Evolutionary conservation across 2,113 vertebrate species (phyloP).

Genomic region (Trichomycterus rosablanca): DNA sequence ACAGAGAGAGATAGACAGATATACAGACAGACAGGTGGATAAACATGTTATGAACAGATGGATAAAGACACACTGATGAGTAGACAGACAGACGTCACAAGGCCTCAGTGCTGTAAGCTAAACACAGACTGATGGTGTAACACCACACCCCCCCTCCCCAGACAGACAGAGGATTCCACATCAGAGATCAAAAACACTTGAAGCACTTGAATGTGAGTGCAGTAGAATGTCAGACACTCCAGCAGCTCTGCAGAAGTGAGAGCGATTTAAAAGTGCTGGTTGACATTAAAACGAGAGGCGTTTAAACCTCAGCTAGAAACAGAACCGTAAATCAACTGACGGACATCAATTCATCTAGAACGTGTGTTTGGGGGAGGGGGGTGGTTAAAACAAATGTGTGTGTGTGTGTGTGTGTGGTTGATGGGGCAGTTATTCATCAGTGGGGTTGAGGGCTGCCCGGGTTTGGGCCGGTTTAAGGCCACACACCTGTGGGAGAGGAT

Average conservation of each 20-base stretch:
- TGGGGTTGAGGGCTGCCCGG: conserved; percentile 45
- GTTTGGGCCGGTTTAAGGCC: conserved; percentile 56
- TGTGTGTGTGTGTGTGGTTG: too few relatives aligned
- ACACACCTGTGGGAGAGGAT: conserved; percentile 57
- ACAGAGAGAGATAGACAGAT: too few relatives aligned
- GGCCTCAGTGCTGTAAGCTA: too few relatives aligned
- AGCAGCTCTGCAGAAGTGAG: background rate
- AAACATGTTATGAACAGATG: background rate
- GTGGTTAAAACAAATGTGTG: background rate
- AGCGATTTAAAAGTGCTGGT: conserved; percentile 14
- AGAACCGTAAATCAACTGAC: too few relatives aligned
- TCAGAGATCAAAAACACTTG: conserved; percentile 15
- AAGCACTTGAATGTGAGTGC: conserved; percentile 5
- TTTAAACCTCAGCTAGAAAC: too few relatives aligned
- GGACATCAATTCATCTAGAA: too few relatives aligned
- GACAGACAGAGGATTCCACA: background rate
- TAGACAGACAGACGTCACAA: background rate
- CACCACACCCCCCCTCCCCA: too few relatives aligned
- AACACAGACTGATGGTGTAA: too few relatives aligned
- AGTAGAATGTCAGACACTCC: conserved; percentile 17
- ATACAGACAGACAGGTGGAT: too few relatives aligned
- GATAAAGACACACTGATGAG: background rate
- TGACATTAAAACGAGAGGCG: conserved; percentile 25
- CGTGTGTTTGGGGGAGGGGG: conserved; percentile 9
- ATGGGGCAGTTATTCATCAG: conserved; percentile 55